phyloP scores from a whole-genome alignment of 1,140 invertebrate species.

The Drosophila lowei region DNA sequence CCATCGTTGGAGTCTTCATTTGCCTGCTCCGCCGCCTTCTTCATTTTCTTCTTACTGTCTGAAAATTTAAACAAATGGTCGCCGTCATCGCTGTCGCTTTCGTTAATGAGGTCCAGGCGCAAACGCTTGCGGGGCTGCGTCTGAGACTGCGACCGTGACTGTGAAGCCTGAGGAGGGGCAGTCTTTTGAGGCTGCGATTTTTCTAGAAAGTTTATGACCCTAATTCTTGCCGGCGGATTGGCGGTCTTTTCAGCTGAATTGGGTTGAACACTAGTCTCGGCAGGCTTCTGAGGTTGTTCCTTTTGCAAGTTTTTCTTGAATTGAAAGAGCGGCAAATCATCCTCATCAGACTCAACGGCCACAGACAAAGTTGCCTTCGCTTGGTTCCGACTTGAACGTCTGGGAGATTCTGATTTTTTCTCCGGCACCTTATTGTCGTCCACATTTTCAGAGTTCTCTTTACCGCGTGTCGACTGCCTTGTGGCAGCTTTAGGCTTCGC shows the following conservation, averaged over 20 bases:
- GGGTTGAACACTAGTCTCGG: not conserved
- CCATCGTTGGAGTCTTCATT: conserved; percentile 32
- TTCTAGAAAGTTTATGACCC: conserved; percentile 51
- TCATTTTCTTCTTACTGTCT: conserved; percentile 41
- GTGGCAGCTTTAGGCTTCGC: not conserved
- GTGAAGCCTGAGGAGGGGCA: not conserved
- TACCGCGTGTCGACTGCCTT: conserved; percentile 22
- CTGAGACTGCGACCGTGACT: conserved; percentile 5
- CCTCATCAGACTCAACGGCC: conserved; percentile 9
- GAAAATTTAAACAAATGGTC: conserved; percentile 66
- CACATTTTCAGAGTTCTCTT: conserved; percentile 2
- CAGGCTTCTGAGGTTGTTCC: not conserved
- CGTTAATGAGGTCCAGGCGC: conserved; percentile 36
- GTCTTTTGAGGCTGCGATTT: conserved; percentile 41
- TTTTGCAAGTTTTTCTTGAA: conserved; percentile 15
- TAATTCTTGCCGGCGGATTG: conserved; percentile 33
- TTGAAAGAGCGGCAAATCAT: conserved; percentile 21
- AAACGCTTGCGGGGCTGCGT: conserved; percentile 50
- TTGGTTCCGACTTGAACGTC: conserved; percentile 10
- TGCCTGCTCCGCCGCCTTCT: not conserved
- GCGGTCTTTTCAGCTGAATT: not conserved
- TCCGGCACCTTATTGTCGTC: conserved; percentile 3
- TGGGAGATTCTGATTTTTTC: not conserved
- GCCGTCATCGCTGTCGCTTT: conserved; percentile 63
- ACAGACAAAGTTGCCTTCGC: not conserved